These are phyloP conservation scores for Plecotus auritus DNA, from an alignment of 2,113 vertebrate genomes.

Conservation along the genomic window DNA sequence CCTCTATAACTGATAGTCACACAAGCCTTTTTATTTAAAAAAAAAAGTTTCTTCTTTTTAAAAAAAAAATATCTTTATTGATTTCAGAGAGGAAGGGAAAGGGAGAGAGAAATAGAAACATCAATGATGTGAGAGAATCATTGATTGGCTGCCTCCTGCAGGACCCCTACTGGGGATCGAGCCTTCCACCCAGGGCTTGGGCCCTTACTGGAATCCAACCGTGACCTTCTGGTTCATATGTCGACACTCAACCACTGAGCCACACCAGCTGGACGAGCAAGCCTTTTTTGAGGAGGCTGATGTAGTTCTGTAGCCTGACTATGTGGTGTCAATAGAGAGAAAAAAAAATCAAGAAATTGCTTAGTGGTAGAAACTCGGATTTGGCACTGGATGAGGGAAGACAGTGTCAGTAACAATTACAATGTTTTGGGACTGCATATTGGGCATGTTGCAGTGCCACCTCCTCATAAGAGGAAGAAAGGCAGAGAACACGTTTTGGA, in stretches of 20 bases:
- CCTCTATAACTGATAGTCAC: not conserved
- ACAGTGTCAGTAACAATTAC: fast-evolving
- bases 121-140: too few species aligned
- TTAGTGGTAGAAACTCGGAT: not conserved
- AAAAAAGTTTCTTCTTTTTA: too few species aligned
- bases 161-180: too few species aligned
- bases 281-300: not conserved
- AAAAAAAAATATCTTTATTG: too few species aligned
- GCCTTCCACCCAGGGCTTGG: too few species aligned
- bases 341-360: not conserved
- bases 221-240: too few species aligned
- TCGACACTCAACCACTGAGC: too few species aligned
- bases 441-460: not conserved
- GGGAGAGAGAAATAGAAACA: too few species aligned
- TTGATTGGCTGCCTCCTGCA: too few species aligned
- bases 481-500: not conserved
- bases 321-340: not conserved
- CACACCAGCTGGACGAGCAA: too few species aligned
- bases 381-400: not conserved
- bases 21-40: not conserved
- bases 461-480: not conserved
- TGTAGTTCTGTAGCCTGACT: not conserved
- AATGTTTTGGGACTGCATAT: fast-evolving
- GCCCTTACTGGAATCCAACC: too few species aligned
- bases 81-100: too few species aligned